phyloP scores from a whole-genome alignment of 2,888 invertebrate genomes.

The Strigamia transsilvanica region DNA sequence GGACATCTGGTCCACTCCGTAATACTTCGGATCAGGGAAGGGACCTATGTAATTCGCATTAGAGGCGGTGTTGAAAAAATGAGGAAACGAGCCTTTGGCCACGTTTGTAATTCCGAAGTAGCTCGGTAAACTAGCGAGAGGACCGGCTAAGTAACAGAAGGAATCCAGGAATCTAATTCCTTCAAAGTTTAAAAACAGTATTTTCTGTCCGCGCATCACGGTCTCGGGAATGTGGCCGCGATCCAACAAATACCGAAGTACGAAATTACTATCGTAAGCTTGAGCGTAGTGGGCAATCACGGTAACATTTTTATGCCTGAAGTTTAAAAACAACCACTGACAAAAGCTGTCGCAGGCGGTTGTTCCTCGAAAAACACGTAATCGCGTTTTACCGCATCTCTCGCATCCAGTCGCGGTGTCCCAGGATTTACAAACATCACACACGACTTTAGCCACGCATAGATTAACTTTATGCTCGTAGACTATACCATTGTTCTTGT shows the following conservation, averaged over 20 bases:
- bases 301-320: background rate
- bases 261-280: background rate
- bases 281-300: background rate
- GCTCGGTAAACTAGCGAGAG: background rate
- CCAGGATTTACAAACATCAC: background rate
- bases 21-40: background rate
- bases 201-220: background rate
- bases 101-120: background rate
- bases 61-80: background rate
- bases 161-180: background rate
- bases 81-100: background rate
- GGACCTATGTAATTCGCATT: background rate
- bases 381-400: background rate
- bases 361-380: background rate
- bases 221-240: background rate
- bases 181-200: background rate
- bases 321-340: background rate
- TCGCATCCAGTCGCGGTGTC: background rate
- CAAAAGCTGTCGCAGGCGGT: background rate
- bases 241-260: background rate
- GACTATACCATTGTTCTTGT: background rate
- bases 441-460: background rate
- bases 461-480: constrained; percentile 5
- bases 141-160: background rate
- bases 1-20: background rate